Evolutionary conservation across 2,797 vertebrate genomes (phyloP), one percentile per base, ranked within the genome.

Genomic region (Chiloscyllium punctatum): DNA sequence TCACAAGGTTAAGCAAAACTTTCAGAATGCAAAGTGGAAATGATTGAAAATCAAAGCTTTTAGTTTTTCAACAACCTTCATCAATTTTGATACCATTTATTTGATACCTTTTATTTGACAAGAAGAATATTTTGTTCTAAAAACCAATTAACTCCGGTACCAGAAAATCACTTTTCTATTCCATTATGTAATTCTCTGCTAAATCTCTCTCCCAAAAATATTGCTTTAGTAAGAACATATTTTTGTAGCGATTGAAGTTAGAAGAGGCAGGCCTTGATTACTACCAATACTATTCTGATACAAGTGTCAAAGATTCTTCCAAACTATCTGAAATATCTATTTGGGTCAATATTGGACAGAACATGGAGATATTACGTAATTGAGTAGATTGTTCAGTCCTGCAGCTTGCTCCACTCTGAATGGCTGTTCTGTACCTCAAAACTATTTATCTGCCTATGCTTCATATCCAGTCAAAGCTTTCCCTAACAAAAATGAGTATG

Each of bases 1-100:
- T 92, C 62, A 92, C 42, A 16, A 92, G 62, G 42, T 68, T 37
- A 92, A 92, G 92, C 42, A 92, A 92, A 69, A 25, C 33, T 42
- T 92, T 69, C 62, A 42, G n/a, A 69, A 92, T 42, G n/a, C 23
- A 13, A 42, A 92, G 69, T n/a, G 30, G 74, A 23, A 37, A 8
- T 84, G 82, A 48, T 82, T 66, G 87, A 91, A 91, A 91, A 9
- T 66, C n/a, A n/a, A 90, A n/a, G 88, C 57, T 91, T 66, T 87
- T 91, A 16, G 57, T 16, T 91, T 91, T 66, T 66, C n/a, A 69
- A 69, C 66, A 42, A 25, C 33, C 21, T 48, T 92, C 48, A 37
- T 37, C 23, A 37, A 92, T 11, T 69, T 69, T 37, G 15, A 4
- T n/a, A 42, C 90, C n/a, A 42, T 37, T 66, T 69, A 16, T 27